Evolutionary conservation across 2,888 invertebrate species (phyloP), one percentile per base, ranked within the genome.

Genomic region (Cyrtodaria siliqua): DNA sequence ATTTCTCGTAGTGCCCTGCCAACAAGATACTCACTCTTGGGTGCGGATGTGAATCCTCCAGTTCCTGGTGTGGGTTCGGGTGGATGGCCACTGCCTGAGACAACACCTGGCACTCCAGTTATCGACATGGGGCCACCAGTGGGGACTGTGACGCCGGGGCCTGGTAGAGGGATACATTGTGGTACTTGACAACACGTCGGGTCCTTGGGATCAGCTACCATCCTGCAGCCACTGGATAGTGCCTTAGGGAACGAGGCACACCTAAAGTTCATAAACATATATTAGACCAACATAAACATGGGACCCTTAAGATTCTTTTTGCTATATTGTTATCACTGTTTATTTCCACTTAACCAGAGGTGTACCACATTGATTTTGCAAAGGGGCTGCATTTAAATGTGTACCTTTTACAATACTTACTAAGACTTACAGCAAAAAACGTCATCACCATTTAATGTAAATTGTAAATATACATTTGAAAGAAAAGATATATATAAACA

Each of bases 161-260:
- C 67, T 42, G 86, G 84, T 8, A 76, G 49, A 8, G 81, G 82
- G 24, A 82, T 82, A 73, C 87, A 87, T 67, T 86, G 84, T 47
- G 87, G 87, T 18, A 87, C 83, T 61, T 85, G 74, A 66, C 87
- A 87, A 26, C 87, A 87, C 2, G 66, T 67, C 27, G 87, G 87
- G 56, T 87, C 87, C 60, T 82, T 78, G 8, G 87, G 87, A 57
- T 87, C 87, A 14, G 87, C 81, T 12, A 85, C 78, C 68, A 83
- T 38, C 0, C 77, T 85, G 55, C 87, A 87, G 18, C 75, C 69
- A 20, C 52, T 23, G 33, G 83, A 79, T 16, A 84, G 62, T 20
- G 63, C 79, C 6, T 44, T 33, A 57, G 77, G 71, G 69, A 74
- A 85, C 33, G 63, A 72, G 16, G 85, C 76, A 62, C 85, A 85